Conservation (phyloP, 2,888 invertebrate genomes). For the Caenorhabditis panamensis region DNA sequence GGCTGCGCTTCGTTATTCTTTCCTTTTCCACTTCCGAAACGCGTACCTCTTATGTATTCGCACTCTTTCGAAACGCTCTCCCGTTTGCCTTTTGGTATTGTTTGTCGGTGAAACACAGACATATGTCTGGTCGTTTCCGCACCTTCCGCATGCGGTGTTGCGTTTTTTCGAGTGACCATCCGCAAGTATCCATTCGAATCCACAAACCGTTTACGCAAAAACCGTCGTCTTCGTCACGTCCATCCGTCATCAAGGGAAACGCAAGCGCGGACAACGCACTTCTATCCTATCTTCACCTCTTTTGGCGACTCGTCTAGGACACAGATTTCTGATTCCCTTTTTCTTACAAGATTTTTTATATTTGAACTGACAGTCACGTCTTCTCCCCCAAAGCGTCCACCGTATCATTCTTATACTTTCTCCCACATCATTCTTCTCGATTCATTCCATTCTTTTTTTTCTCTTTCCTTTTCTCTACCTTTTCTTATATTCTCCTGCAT, state of each 20-base stretch:
- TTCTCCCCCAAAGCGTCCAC: neutral
- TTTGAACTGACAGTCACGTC: constrained; percentile 1
- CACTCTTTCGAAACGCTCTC: constrained; percentile 33
- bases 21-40: constrained; percentile 33
- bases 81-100: constrained; percentile 57
- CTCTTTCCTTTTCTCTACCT: neutral
- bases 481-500: neutral
- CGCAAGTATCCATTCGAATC: constrained; percentile 11
- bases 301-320: neutral
- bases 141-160: constrained; percentile 36
- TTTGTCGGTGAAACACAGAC: constrained; percentile 43
- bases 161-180: constrained; percentile 28
- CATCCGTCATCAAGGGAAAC: neutral
- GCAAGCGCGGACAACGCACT: constrained; percentile 2
- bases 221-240: neutral
- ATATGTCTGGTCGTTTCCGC: constrained; percentile 48
- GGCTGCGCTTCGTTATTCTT: constrained; percentile 49
- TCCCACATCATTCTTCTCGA: neutral
- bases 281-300: constrained; percentile 2
- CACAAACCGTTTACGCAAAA: constrained; percentile 10
- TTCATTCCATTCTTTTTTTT: neutral
- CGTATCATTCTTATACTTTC: constrained; percentile 7
- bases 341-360: constrained; percentile 8
- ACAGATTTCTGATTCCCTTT: neutral
- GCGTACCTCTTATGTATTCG: constrained; percentile 42